Percentiles rank a stretch among this genome's conserved stretches.
Conservation (phyloP, 1,140 invertebrate genomes). For the Anadara kagoshimensis region DNA sequence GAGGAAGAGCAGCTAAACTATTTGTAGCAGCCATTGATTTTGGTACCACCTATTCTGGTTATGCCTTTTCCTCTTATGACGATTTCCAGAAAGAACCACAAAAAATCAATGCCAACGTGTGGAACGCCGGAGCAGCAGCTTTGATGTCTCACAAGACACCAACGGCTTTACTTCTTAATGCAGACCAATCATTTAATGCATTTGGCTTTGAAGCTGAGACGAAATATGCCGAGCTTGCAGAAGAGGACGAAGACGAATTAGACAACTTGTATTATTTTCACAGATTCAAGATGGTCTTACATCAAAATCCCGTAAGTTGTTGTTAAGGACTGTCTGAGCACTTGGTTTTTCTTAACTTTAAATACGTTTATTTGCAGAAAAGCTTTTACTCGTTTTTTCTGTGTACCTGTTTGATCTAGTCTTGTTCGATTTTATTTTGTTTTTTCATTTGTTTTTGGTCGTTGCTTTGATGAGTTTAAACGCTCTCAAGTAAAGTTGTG, state of each 20-base stretch:
- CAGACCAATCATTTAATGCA: slow-evolving; percentile 15
- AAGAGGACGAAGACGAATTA: slow-evolving; percentile 4
- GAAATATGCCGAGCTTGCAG: slow-evolving; percentile 17
- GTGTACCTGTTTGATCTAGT: too few species aligned
- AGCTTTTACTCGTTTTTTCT: too few species aligned
- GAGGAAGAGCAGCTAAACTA: not conserved
- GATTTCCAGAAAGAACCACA: slow-evolving; percentile 15
- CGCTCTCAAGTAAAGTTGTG: too few species aligned
- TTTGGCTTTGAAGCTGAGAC: slow-evolving; percentile 39
- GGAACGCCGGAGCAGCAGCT: not conserved
- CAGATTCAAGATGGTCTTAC: slow-evolving; percentile 39
- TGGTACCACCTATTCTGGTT: slow-evolving; percentile 15
- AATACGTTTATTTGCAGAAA: too few species aligned
- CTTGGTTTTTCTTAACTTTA: too few species aligned
- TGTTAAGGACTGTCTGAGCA: too few species aligned
- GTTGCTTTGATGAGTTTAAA: too few species aligned
- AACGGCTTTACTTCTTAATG: slow-evolving; percentile 22
- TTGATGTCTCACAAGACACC: slow-evolving; percentile 17
- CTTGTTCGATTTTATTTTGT: too few species aligned
- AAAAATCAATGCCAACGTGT: slow-evolving; percentile 13
- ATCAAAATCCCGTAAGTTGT: slow-evolving; percentile 21
- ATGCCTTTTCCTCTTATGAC: slow-evolving; percentile 15
- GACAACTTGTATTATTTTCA: slow-evolving; percentile 28
- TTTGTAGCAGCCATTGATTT: slow-evolving; percentile 21
- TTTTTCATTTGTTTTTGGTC: too few species aligned